Conservation (phyloP, 2,888 invertebrate genomes). For the Lasius fuliginosus region DNA sequence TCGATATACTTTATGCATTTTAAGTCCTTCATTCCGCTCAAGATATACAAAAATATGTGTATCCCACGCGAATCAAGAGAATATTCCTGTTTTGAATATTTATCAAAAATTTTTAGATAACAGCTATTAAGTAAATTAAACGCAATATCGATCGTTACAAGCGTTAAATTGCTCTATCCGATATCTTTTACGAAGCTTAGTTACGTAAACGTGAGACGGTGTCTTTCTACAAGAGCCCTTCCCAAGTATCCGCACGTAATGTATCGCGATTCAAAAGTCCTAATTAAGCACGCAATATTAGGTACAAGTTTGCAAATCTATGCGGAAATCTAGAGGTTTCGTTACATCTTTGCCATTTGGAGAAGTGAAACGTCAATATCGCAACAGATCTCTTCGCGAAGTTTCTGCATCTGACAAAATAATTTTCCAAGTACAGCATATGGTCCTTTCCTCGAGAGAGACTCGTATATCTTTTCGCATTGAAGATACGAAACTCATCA, state of each 20-base stretch:
- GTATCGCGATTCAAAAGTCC: constrained; percentile 49
- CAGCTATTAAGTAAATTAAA: constrained; percentile 41
- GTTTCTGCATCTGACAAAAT: constrained; percentile 51
- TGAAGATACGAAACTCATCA: constrained; percentile 22
- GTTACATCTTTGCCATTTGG: constrained; percentile 44
- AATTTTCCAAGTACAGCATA: constrained; percentile 33
- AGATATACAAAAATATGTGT: constrained; percentile 1
- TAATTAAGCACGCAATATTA: constrained; percentile 52
- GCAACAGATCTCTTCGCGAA: constrained; percentile 36
- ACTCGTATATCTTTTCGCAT: constrained; percentile 34
- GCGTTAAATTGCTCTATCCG: constrained; percentile 28
- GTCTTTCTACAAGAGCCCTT: constrained; percentile 4
- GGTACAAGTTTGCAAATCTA: constrained; percentile 46
- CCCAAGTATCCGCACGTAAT: constrained; percentile 7
- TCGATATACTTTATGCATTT: constrained; percentile 22
- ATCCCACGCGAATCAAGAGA: not conserved
- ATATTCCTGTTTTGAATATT: not conserved
- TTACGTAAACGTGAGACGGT: constrained; percentile 15
- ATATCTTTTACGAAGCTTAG: constrained; percentile 8
- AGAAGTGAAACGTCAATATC: constrained; percentile 56
- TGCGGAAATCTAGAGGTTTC: constrained; percentile 25
- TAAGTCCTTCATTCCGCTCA: not conserved
- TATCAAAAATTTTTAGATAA: constrained; percentile 10
- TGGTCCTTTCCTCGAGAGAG: constrained; percentile 27
- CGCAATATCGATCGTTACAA: constrained; percentile 27